These are phyloP conservation scores for Drosophila subsilvestris DNA, from an alignment of 2,888 invertebrate genomes.

Conservation along the genomic window DNA sequence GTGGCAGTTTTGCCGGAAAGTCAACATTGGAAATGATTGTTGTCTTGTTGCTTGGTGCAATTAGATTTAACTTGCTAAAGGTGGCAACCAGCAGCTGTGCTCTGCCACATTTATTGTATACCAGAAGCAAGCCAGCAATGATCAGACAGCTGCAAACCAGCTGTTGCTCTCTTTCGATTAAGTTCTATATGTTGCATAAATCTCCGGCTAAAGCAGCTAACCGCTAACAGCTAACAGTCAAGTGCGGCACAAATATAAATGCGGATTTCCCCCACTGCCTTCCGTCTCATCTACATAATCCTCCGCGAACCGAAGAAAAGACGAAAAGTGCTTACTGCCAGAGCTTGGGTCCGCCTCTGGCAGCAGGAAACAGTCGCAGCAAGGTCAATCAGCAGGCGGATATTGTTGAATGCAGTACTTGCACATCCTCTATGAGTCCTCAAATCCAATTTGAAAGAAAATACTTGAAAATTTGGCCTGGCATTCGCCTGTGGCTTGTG, in stretches of 20 bases:
- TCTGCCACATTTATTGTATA: neutral
- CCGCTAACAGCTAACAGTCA: too few relatives aligned
- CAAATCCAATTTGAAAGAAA: neutral
- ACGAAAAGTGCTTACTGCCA: neutral
- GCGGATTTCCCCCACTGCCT: neutral
- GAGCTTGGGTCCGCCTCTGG: neutral
- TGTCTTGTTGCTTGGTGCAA: neutral
- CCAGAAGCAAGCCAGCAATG: neutral
- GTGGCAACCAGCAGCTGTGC: neutral
- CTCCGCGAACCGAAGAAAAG: neutral
- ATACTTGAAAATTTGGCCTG: neutral
- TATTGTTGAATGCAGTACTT: neutral
- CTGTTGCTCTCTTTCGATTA: neutral
- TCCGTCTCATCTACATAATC: neutral
- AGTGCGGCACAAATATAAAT: neutral
- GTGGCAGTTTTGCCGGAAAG: neutral
- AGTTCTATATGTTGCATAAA: neutral
- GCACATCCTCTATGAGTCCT: neutral
- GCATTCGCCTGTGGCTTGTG: neutral
- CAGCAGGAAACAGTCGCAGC: neutral
- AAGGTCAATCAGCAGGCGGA: neutral
- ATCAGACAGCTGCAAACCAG: neutral
- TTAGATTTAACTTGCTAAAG: neutral
- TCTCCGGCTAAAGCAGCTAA: too few relatives aligned
- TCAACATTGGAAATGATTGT: neutral